These are phyloP conservation scores for Glomeris maerens DNA, from an alignment of 1,140 invertebrate genomes.

Conservation along the genomic window DNA sequence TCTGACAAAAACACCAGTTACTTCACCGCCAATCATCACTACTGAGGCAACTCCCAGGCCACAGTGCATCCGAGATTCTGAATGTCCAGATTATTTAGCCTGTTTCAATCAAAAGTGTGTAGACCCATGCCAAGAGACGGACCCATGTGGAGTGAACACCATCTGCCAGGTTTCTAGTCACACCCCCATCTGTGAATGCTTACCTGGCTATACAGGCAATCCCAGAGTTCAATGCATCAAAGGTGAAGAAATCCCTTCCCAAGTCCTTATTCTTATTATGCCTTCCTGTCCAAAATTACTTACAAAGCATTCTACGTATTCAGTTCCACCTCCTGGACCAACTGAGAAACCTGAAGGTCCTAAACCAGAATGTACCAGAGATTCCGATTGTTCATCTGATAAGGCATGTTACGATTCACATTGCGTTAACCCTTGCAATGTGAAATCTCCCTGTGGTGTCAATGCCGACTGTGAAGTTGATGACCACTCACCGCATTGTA, in stretches of 20 bases:
- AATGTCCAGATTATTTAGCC: too few relatives aligned
- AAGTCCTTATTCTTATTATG: too few relatives aligned
- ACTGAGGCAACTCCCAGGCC: too few relatives aligned
- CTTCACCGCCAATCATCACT: too few relatives aligned
- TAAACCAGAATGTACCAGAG: slow-evolving; percentile 8
- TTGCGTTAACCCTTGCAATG: slow-evolving; percentile 9
- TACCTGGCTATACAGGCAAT: slow-evolving; percentile 76
- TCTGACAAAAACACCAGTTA: too few relatives aligned
- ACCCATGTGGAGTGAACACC: too few relatives aligned
- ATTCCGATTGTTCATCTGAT: slow-evolving; percentile 26
- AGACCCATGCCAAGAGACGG: too few relatives aligned
- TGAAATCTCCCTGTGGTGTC: slow-evolving; percentile 42
- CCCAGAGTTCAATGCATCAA: slow-evolving; percentile 59
- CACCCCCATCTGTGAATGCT: slow-evolving; percentile 25
- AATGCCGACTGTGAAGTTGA: slow-evolving; percentile 61
- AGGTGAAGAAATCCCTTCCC: too few relatives aligned
- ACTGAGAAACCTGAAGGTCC: not conserved
- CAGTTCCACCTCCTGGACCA: not conserved
- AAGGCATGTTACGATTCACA: slow-evolving; percentile 21
- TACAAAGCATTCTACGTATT: not conserved
- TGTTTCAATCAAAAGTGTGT: too few relatives aligned
- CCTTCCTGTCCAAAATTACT: too few relatives aligned
- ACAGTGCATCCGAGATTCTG: too few relatives aligned
- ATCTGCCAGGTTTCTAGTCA: slow-evolving; percentile 20
- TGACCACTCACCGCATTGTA: slow-evolving; percentile 66